A percentile compares a stretch with the other conserved stretches of the same genome.
These are phyloP conservation scores for Sprattus sprattus DNA, from an alignment of 2,113 vertebrate genomes.

Conservation along the genomic window DNA sequence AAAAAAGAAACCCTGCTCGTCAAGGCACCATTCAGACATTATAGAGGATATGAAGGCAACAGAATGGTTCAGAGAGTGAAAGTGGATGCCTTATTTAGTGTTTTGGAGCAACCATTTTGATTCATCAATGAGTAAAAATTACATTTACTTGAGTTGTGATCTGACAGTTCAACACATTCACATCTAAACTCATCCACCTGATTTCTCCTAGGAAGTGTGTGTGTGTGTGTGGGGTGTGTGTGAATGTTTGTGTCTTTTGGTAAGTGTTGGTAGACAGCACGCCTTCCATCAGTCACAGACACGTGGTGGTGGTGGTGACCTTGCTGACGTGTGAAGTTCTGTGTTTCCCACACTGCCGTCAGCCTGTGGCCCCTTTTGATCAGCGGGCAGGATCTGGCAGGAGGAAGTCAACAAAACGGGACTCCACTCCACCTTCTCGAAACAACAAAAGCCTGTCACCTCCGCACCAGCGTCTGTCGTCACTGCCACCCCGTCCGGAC, in stretches of 20 bases:
- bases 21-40: neutral
- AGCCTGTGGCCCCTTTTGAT: conserved; percentile 55
- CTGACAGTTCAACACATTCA: neutral
- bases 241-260: neutral
- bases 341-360: conserved; percentile 54
- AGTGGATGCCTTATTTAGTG: neutral
- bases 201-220: neutral
- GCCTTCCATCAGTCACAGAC: neutral
- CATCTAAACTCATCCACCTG: neutral
- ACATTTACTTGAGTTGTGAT: neutral
- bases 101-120: neutral
- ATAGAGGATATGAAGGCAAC: neutral
- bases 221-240: neutral
- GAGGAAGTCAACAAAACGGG: conserved; percentile 22
- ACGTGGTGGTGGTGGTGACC: neutral
- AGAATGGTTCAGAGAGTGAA: neutral
- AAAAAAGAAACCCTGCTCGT: neutral
- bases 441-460: conserved; percentile 57
- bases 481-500: neutral
- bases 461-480: conserved; percentile 24
- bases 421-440: neutral
- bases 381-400: conserved; percentile 36
- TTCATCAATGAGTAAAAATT: neutral
- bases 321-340: neutral
- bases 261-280: neutral